phyloP scores from a whole-genome alignment of 2,797 vertebrate species.

The Macropus fuliginosus region DNA sequence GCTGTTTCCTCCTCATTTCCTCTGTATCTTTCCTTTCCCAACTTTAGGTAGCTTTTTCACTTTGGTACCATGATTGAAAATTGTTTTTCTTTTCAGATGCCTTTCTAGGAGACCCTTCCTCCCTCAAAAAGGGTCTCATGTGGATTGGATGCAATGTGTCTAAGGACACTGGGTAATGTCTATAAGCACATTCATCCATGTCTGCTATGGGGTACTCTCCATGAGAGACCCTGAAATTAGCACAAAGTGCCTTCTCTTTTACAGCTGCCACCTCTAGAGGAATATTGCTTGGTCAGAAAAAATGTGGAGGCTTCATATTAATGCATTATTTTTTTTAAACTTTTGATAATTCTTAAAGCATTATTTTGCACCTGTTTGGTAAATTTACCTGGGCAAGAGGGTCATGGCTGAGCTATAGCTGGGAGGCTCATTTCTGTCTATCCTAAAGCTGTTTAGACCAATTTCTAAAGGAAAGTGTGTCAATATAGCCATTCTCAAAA shows the following conservation, averaged over 20 bases:
- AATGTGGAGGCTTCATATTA: conserved; percentile 65
- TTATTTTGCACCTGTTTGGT: conserved; percentile 26
- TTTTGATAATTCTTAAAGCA: conserved; percentile 41
- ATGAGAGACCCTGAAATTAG: conserved; percentile 70
- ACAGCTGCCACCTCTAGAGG: conserved; percentile 61
- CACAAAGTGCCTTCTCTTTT: conserved; percentile 84
- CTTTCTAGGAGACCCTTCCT: conserved; percentile 56
- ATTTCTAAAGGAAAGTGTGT: conserved; percentile 21
- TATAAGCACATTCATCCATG: background rate
- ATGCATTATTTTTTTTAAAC: conserved; percentile 54
- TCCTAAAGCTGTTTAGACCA: conserved; percentile 16
- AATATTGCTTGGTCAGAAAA: conserved; percentile 30
- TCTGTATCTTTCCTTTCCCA: conserved; percentile 23
- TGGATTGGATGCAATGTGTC: conserved; percentile 26
- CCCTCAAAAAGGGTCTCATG: conserved; percentile 46
- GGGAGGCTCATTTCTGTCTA: conserved; percentile 19
- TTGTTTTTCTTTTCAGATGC: conserved; percentile 73
- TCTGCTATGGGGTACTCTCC: conserved; percentile 61
- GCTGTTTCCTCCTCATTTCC: conserved; percentile 27
- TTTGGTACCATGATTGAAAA: conserved; percentile 68
- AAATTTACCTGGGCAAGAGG: conserved; percentile 33
- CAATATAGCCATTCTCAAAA: conserved; percentile 47
- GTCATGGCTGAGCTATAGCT: background rate
- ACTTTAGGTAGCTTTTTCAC: conserved; percentile 69
- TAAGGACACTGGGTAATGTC: background rate